Evolutionary conservation across 2,888 invertebrate species (phyloP).

Genomic region (Mellilla xanthometata): DNA sequence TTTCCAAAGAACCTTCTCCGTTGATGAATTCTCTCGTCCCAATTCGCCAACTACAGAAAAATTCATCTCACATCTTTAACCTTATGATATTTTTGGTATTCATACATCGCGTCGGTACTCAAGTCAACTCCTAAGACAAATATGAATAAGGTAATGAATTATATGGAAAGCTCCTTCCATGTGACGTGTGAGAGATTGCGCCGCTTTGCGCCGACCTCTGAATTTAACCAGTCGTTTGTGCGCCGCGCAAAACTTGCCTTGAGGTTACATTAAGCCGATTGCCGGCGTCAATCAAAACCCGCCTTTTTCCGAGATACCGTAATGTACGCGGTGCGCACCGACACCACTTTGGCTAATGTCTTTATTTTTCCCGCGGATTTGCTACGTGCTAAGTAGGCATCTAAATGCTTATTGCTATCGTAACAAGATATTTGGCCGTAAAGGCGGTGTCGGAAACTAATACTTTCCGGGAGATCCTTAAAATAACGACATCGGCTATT

Average conservation of each 20-base stretch:
- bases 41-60: slow-evolving; percentile 24
- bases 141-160: slow-evolving; percentile 80
- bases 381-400: slow-evolving; percentile 40
- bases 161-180: slow-evolving; percentile 74
- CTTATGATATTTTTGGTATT: slow-evolving; percentile 36
- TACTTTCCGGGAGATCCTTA: slow-evolving; percentile 46
- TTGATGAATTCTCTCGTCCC: slow-evolving; percentile 17
- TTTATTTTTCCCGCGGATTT: slow-evolving; percentile 41
- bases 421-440: slow-evolving; percentile 41
- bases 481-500: slow-evolving; percentile 60
- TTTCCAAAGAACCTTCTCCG: slow-evolving; percentile 19
- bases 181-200: slow-evolving; percentile 80
- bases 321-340: slow-evolving; percentile 49
- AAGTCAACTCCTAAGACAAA: slow-evolving; percentile 76
- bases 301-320: slow-evolving; percentile 68
- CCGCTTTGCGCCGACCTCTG: slow-evolving; percentile 78
- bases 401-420: slow-evolving; percentile 44
- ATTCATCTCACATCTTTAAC: slow-evolving; percentile 31
- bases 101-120: slow-evolving; percentile 40
- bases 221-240: slow-evolving; percentile 80
- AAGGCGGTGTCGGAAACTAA: slow-evolving; percentile 40
- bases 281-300: slow-evolving; percentile 79
- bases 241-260: slow-evolving; percentile 74
- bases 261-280: slow-evolving; percentile 81
- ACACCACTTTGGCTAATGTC: slow-evolving; percentile 52